Percentiles rank a stretch among this genome's conserved stretches.
Conservation (phyloP, 2,113 vertebrate genomes). For the Trichomycterus rosablanca region DNA sequence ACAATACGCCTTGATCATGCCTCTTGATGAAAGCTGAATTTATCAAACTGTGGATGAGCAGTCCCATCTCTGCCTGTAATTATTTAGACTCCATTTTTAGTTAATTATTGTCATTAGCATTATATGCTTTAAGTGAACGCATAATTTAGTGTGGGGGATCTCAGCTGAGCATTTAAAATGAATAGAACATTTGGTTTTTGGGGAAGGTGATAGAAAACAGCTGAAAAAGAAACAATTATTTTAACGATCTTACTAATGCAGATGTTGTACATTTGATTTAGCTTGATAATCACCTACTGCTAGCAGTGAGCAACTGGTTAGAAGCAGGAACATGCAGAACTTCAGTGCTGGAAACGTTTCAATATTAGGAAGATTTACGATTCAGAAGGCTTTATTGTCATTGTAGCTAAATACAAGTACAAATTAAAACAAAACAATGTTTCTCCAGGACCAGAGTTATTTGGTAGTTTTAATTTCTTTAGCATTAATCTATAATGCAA, state of each 20-base stretch:
- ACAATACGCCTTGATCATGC: conserved; percentile 71
- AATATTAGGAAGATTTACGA: no score
- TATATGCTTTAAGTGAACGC: conserved; percentile 86
- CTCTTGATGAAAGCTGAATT: conserved; percentile 57
- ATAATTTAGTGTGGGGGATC: conserved; percentile 79
- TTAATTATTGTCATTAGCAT: conserved; percentile 98
- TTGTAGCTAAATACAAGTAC: no score
- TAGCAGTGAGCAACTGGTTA: not conserved
- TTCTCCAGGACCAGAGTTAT: no score
- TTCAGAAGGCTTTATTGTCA: no score
- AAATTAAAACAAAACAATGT: no score
- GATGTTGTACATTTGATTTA: conserved; percentile 92
- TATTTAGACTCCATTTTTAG: conserved; percentile 94
- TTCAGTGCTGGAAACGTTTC: no score
- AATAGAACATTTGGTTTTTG: conserved; percentile 73
- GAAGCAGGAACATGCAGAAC: no score
- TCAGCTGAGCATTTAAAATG: not conserved
- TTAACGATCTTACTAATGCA: conserved; percentile 95
- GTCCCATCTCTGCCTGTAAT: conserved; percentile 77
- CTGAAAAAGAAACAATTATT: conserved; percentile 98
- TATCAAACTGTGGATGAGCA: conserved; percentile 61
- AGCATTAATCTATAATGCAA: no score
- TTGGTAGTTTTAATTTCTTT: no score
- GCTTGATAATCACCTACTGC: conserved; percentile 82
- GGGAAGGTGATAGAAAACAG: conserved; percentile 91